These are phyloP conservation scores for Goniozus legneri DNA, from an alignment of 1,140 invertebrate genomes.

Conservation along the genomic window DNA sequence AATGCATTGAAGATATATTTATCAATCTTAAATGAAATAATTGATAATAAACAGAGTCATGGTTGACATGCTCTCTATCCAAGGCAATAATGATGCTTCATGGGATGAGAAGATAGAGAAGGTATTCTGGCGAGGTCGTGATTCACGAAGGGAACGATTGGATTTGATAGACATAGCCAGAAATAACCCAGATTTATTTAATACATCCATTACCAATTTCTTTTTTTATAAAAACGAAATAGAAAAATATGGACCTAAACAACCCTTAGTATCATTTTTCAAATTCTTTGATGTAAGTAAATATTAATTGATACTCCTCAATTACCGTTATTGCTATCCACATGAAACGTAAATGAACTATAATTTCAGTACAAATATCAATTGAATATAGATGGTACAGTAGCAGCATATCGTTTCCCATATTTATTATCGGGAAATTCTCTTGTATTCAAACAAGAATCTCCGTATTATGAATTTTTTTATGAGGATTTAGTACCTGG, in stretches of 20 bases:
- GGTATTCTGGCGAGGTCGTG: constrained; percentile 89
- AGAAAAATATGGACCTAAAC: constrained; percentile 79
- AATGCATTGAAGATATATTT: constrained; percentile 9
- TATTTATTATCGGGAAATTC: constrained; percentile 85
- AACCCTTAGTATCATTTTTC: constrained; percentile 85
- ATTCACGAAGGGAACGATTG: constrained; percentile 80
- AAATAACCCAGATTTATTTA: constrained; percentile 76
- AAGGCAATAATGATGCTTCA: constrained; percentile 67
- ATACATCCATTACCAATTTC: constrained; percentile 92
- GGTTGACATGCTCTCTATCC: constrained; percentile 85
- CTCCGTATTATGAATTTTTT: constrained; percentile 92
- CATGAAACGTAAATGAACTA: too few relatives aligned
- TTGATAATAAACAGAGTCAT: constrained; percentile 24
- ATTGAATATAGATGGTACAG: constrained; percentile 92
- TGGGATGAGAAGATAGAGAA: constrained; percentile 77
- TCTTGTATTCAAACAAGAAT: constrained; percentile 89
- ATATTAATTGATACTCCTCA: neutral
- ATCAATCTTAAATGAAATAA: neutral
- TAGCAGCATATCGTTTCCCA: constrained; percentile 92
- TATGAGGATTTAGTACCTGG: constrained; percentile 73
- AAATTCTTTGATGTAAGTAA: constrained; percentile 81
- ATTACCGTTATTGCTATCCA: constrained; percentile 6
- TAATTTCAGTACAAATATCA: constrained; percentile 90
- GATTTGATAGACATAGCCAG: constrained; percentile 78
- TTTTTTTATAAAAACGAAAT: constrained; percentile 92